Conservation (phyloP, 2,113 vertebrate genomes). For the Todiramphus saurophagus region DNA sequence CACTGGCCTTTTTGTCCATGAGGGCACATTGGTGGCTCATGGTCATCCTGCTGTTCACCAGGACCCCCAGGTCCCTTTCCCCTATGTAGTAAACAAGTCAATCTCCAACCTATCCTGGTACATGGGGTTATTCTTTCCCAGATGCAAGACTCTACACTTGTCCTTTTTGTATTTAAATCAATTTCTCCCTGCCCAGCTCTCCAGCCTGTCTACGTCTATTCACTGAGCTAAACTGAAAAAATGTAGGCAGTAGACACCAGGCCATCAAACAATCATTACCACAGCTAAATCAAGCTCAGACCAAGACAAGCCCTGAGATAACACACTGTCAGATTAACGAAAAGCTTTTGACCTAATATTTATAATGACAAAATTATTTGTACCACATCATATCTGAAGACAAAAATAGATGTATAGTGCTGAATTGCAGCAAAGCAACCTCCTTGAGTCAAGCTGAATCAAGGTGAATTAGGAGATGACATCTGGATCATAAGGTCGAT, state of each 20-base stretch:
- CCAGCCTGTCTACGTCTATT: no score
- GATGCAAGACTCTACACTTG: no score
- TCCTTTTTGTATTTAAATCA: no score
- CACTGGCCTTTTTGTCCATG: no score
- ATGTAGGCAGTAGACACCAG: neutral
- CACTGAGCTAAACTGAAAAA: neutral
- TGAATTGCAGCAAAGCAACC: neutral
- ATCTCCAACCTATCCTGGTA: no score
- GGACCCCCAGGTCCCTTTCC: no score
- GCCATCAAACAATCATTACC: neutral
- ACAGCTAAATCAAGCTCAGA: neutral
- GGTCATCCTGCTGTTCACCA: no score
- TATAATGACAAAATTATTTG: neutral
- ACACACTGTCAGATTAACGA: neutral
- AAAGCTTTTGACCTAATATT: neutral
- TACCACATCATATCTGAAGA: neutral
- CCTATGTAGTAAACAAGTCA: no score
- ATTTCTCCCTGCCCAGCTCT: no score
- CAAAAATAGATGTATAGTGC: neutral
- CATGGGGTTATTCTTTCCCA: no score
- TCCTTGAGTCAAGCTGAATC: neutral
- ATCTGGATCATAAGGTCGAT: neutral
- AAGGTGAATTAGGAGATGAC: neutral
- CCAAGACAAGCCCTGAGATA: neutral
- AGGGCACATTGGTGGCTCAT: no score